Conservation (phyloP, 64 coral and sea anemone species). For the Catalaphyllia jardinei region DNA sequence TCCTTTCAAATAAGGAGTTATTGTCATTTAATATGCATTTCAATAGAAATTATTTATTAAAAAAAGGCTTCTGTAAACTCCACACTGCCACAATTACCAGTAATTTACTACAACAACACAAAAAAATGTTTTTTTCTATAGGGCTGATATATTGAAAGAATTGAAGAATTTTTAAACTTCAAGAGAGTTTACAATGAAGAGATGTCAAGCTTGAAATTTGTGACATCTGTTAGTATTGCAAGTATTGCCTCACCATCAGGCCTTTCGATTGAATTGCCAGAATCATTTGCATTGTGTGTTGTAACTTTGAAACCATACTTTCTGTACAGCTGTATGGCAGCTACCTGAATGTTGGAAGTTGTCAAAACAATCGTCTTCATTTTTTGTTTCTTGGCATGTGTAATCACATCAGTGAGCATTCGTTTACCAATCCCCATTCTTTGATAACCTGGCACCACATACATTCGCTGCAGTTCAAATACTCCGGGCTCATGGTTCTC, state of each 20-base stretch:
- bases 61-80: no score
- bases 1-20: no score
- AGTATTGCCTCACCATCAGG: neutral
- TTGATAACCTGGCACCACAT: neutral
- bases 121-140: no score
- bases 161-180: no score
- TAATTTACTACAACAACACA: no score
- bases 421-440: constrained; percentile 19
- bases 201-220: neutral
- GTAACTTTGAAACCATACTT: constrained; percentile 20
- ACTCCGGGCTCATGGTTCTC: constrained; percentile 7
- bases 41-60: no score
- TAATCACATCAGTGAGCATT: constrained; percentile 1
- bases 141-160: no score
- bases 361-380: neutral
- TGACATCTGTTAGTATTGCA: neutral
- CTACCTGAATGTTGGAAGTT: neutral
- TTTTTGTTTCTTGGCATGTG: constrained; percentile 1
- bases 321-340: constrained; percentile 17
- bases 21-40: no score
- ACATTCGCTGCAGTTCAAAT: constrained; percentile 41
- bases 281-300: neutral
- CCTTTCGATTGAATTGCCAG: neutral
- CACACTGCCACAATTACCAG: no score
- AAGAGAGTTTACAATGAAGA: neutral